phyloP scores from a whole-genome alignment of 2,888 invertebrate species.

The Nomada ferruginata region DNA sequence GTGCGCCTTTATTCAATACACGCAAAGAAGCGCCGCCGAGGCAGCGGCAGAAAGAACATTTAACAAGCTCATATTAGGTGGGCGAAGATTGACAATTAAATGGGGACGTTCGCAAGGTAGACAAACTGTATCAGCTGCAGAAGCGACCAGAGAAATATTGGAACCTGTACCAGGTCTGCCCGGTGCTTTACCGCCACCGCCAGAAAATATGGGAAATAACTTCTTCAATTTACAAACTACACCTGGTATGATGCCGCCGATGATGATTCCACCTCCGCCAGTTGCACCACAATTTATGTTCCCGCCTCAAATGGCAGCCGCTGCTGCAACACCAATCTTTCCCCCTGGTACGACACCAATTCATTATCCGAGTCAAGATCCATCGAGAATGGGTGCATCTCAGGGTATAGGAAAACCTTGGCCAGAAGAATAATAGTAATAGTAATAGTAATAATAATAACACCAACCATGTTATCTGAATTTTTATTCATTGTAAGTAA shows the following conservation, averaged over 20 bases:
- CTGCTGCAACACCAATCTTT: conserved; percentile 83
- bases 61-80: conserved; percentile 94
- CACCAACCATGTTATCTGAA: background rate
- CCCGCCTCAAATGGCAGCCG: conserved; percentile 83
- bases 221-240: conserved; percentile 88
- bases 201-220: conserved; percentile 88
- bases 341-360: conserved; percentile 87
- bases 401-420: conserved; percentile 83
- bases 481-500: conserved; percentile 30
- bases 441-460: conserved; percentile 7
- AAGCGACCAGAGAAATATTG: conserved; percentile 86
- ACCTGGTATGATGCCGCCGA: conserved; percentile 80
- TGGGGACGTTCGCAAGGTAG: conserved; percentile 98
- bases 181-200: conserved; percentile 88
- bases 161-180: conserved; percentile 93
- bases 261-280: conserved; percentile 84
- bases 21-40: conserved; percentile 95
- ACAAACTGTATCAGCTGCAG: conserved; percentile 85
- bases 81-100: conserved; percentile 96
- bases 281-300: conserved; percentile 84
- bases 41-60: conserved; percentile 97
- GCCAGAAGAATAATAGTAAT: conserved; percentile 79
- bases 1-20: conserved; percentile 99
- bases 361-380: conserved; percentile 99
- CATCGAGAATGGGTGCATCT: conserved; percentile 93